Percentiles rank a stretch among this genome's conserved stretches.
These are phyloP conservation scores for Peromyscus aztecus DNA, from an alignment of 2,797 vertebrate genomes.

Conservation along the genomic window DNA sequence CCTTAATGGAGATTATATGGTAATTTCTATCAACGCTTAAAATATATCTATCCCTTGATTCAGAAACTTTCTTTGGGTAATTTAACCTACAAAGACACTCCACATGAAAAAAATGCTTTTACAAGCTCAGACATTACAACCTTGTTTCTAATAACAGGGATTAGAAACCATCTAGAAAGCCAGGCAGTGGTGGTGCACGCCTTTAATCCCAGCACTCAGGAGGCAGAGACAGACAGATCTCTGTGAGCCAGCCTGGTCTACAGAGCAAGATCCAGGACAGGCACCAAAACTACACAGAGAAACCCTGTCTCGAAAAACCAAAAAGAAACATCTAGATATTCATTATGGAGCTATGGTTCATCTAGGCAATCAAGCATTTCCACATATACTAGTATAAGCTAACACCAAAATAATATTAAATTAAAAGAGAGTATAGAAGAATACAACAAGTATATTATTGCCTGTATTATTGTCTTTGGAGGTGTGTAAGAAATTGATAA, in stretches of 20 bases:
- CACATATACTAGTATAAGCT: neutral
- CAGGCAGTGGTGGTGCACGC: too few species aligned
- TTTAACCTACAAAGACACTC: constrained; percentile 30
- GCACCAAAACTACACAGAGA: too few species aligned
- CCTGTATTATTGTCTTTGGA: constrained; percentile 2
- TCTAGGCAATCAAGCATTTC: constrained; percentile 34
- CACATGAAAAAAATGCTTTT: constrained; percentile 16
- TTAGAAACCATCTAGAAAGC: constrained; percentile 13
- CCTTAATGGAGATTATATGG: neutral
- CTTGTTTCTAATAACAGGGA: constrained; percentile 20
- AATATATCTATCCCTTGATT: neutral
- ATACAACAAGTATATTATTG: neutral
- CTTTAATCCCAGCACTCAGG: too few species aligned
- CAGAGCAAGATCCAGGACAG: too few species aligned
- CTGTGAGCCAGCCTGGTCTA: too few species aligned
- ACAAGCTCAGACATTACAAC: neutral
- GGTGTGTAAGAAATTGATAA: neutral
- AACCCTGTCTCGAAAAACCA: too few species aligned
- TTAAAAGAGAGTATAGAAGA: neutral
- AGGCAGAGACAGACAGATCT: too few species aligned
- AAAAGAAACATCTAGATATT: neutral
- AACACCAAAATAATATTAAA: constrained; percentile 61
- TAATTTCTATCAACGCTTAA: constrained; percentile 54
- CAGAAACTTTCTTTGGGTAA: constrained; percentile 3
- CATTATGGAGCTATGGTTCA: constrained; percentile 32